Evolutionary conservation across 2,113 vertebrate genomes (phyloP).

Genomic region (Sylvilagus bachmani): DNA sequence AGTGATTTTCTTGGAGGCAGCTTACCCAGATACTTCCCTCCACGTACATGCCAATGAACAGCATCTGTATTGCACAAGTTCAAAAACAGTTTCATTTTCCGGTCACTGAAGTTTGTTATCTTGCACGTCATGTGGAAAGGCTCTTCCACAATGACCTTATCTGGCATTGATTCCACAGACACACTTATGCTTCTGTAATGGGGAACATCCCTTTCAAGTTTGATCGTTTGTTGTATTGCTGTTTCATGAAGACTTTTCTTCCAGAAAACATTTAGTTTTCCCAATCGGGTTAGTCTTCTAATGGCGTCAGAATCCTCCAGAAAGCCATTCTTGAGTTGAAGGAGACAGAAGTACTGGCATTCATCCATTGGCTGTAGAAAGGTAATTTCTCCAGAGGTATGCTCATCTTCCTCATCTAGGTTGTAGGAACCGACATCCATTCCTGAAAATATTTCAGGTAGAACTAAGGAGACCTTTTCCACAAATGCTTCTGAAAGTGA

Average conservation of each 20-base stretch:
- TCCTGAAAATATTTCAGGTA: constrained; percentile 95
- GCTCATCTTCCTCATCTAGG: constrained; percentile 87
- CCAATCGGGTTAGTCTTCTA: constrained; percentile 3
- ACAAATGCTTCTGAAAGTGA: constrained; percentile 96
- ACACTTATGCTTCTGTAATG: constrained; percentile 93
- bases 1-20: constrained; percentile 92
- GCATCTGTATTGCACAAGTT: constrained; percentile 95
- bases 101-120: constrained; percentile 97
- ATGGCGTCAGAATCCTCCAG: not conserved
- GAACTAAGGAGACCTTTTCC: constrained; percentile 96
- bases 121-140: constrained; percentile 96
- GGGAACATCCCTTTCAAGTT: constrained; percentile 86
- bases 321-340: constrained; percentile 49
- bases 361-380: constrained; percentile 60
- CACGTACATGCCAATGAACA: constrained; percentile 95
- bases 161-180: constrained; percentile 94
- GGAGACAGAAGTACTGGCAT: constrained; percentile 56
- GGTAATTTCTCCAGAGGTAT: constrained; percentile 60
- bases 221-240: constrained; percentile 25
- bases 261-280: constrained; percentile 44
- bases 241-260: constrained; percentile 60
- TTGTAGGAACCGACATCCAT: constrained; percentile 92
- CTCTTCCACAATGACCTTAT: constrained; percentile 95
- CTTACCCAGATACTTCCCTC: constrained; percentile 93
- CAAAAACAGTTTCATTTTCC: constrained; percentile 95